Evolutionary conservation across 2,888 invertebrate species (phyloP).

Genomic region (Tetragonisca angustula): DNA sequence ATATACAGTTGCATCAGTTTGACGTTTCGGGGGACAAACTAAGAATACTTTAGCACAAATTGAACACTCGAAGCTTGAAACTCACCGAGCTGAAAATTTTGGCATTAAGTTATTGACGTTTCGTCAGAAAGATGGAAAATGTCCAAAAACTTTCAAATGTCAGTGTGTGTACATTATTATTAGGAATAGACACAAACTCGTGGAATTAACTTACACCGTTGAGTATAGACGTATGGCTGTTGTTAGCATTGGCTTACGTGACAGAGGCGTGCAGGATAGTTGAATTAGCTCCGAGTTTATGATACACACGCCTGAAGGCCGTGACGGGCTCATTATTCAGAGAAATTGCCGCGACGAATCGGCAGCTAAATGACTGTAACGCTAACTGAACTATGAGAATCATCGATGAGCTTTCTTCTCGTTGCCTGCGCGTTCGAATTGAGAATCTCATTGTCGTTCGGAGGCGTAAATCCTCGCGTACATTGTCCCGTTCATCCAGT

Average conservation of each 20-base stretch:
- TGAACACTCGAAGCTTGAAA: too few species aligned
- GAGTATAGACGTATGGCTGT: background rate
- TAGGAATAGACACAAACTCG: too few species aligned
- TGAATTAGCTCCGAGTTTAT: slow-evolving; percentile 8
- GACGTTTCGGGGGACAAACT: too few species aligned
- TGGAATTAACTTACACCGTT: background rate
- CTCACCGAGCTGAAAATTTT: too few species aligned
- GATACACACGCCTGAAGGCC: background rate
- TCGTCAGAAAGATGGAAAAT: too few species aligned
- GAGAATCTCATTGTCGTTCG: background rate
- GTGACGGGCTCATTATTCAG: slow-evolving; percentile 15
- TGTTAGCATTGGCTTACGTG: background rate
- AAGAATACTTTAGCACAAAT: too few species aligned
- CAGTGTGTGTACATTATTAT: too few species aligned
- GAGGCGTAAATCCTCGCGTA: background rate
- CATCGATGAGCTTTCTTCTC: slow-evolving; percentile 5
- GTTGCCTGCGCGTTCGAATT: background rate
- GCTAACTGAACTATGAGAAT: slow-evolving; percentile 4
- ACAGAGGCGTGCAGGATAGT: background rate
- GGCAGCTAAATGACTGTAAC: background rate
- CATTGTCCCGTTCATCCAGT: background rate
- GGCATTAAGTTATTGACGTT: too few species aligned
- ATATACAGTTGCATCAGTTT: too few species aligned
- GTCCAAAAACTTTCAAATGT: too few species aligned
- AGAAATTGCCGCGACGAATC: slow-evolving; percentile 1